Evolutionary conservation across 2,113 vertebrate genomes (phyloP), one percentile per base, ranked within the genome.

Genomic region (Hylia prasina): DNA sequence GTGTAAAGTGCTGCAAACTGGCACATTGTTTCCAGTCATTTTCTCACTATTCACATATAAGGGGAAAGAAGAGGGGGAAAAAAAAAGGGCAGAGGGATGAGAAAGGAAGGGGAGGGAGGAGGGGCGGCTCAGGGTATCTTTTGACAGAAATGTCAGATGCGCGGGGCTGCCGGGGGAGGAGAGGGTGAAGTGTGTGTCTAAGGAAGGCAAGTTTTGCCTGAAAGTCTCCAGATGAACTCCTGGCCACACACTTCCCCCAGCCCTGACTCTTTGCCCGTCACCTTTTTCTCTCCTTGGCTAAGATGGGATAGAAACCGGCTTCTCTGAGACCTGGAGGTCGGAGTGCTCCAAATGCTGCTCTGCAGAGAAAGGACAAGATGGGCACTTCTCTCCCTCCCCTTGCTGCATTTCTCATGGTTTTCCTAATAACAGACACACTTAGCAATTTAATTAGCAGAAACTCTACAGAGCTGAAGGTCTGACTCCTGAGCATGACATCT

Each of bases 21-120:
- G 94, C 94, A 87, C 91, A 96, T 97, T 96, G 97, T 97, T 95
- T 97, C 79, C 89, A 80, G 83, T 94, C 90, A 91, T 97, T 97
- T 98, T 97, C 97, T 97, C 95, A 95, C 91, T 97, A 88, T 95
- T 97, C 97, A 96, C 89, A 96, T 96, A 82, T 87, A 92, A 86
- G 81, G 80, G 78, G 89, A 71, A 69, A 72, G 69, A 68, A 65
- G 37, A 42, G 48, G 61, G 37, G 0, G 11, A 7, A n/a, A 58
- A 16, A n/a, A 2, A 84, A 20, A 20, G 64, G 82, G 90, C 90
- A 86, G 87, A 82, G 70, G 45, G 86, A 85, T 69, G 69, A 86
- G 76, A 93, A 94, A 89, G 72, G 51, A 87, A 53, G 47, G 39
- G 70, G 86, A 94, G 78, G 89, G 82, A 96, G 89, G 77, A 92